Evolutionary conservation across 2,113 vertebrate species (phyloP).

Genomic region (Oxyruncus cristatus): DNA sequence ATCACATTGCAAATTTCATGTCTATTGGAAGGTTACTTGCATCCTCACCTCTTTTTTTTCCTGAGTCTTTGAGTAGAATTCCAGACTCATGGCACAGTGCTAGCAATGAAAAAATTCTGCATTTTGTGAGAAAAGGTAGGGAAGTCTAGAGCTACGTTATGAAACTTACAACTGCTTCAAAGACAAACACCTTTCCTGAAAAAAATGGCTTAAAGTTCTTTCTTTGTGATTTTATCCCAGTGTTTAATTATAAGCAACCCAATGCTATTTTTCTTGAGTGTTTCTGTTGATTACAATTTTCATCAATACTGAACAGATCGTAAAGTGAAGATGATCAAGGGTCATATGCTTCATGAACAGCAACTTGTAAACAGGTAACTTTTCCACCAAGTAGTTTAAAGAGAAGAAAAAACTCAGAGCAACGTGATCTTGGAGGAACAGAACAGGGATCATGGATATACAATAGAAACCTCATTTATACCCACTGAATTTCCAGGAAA

Average conservation of each 20-base stretch:
- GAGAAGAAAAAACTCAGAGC: not conserved
- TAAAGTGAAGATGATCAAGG: not conserved
- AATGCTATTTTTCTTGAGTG: not conserved
- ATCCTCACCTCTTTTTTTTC: not conserved
- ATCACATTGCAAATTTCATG: not conserved
- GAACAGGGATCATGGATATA: not conserved
- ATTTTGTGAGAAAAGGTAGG: not conserved
- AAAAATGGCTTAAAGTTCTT: not conserved
- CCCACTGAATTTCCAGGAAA: not conserved
- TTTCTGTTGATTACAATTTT: not conserved
- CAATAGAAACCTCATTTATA: not conserved
- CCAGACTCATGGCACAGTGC: not conserved
- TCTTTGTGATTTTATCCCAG: not conserved
- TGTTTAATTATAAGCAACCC: not conserved
- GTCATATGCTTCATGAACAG: not conserved
- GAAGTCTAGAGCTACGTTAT: not conserved
- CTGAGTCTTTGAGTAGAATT: not conserved
- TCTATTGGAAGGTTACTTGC: not conserved
- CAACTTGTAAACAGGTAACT: not conserved
- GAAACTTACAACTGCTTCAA: not conserved
- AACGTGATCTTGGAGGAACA: not conserved
- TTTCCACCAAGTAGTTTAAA: not conserved
- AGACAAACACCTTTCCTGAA: not conserved
- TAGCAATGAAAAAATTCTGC: not conserved
- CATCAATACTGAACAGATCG: not conserved